Conservation (phyloP, 2,797 vertebrate species). For the Buceros bicornis region DNA sequence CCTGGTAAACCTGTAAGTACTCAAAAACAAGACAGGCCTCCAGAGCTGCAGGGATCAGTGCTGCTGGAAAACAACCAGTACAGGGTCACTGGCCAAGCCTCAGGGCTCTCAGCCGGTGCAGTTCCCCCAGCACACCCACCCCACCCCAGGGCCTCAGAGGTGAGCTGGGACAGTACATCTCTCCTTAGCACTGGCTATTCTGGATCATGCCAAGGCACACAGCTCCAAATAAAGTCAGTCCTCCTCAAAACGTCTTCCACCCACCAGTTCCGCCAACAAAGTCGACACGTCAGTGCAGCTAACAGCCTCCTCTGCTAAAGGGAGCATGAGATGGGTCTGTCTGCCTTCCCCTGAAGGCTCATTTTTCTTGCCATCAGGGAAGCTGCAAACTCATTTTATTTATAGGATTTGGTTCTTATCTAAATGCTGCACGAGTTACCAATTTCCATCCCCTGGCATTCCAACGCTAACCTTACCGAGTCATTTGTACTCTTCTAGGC, state of each 20-base stretch:
- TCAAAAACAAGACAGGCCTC: background rate
- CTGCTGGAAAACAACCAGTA: background rate
- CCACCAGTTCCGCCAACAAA: background rate
- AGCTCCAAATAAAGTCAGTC: background rate
- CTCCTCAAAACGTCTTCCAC: background rate
- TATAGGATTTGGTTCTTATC: background rate
- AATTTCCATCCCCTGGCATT: background rate
- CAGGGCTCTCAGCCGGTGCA: rapidly evolving
- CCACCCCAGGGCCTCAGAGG: background rate
- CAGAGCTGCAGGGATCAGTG: background rate
- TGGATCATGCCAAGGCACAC: background rate
- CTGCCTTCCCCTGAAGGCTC: background rate
- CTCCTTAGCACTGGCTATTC: background rate
- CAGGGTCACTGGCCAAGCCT: background rate
- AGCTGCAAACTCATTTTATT: background rate
- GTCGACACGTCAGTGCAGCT: background rate
- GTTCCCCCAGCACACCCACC: background rate
- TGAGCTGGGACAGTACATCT: background rate
- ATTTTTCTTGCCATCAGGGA: background rate
- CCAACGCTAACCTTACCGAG: background rate
- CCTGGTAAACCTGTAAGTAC: background rate
- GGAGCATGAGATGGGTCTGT: background rate
- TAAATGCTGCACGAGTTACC: background rate
- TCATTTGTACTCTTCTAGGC: background rate
- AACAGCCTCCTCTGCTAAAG: background rate